These are phyloP conservation scores for Phoeniculus purpureus DNA, from an alignment of 2,797 vertebrate genomes.

Conservation along the genomic window DNA sequence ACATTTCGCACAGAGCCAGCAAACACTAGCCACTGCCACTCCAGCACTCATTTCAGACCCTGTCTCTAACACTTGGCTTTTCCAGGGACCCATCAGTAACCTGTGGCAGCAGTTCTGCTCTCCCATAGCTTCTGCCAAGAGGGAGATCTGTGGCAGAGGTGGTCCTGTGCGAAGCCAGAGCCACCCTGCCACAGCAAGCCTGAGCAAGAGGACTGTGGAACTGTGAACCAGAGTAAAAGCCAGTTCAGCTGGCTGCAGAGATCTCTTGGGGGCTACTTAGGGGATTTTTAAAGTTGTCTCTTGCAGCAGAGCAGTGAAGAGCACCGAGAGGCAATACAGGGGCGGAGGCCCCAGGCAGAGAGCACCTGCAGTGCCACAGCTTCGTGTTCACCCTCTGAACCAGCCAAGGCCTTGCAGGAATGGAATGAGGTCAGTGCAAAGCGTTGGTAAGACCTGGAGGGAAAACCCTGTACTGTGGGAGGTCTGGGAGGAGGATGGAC, in stretches of 20 bases:
- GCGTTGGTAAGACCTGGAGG: neutral
- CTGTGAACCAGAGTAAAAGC: conserved; percentile 45
- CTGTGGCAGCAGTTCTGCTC: neutral
- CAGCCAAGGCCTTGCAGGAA: neutral
- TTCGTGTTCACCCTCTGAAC: neutral
- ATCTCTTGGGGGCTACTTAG: neutral
- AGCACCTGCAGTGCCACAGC: conserved; percentile 29
- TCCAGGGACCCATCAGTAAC: neutral
- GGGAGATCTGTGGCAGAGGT: neutral
- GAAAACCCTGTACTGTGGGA: conserved; percentile 15
- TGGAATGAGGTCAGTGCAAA: neutral
- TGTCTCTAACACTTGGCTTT: neutral
- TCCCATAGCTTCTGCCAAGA: neutral
- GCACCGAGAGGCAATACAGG: neutral
- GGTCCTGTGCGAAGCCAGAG: neutral
- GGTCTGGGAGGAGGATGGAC: neutral
- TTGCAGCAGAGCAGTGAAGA: neutral
- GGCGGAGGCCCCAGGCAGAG: neutral
- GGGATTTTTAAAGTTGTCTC: neutral
- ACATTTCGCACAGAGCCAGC: neutral
- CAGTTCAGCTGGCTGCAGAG: neutral
- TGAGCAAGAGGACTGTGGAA: neutral
- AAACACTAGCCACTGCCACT: neutral
- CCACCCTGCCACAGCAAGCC: neutral
- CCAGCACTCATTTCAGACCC: neutral